phyloP scores from a whole-genome alignment of 2,888 invertebrate genomes.

The Drosophila crucigera region DNA sequence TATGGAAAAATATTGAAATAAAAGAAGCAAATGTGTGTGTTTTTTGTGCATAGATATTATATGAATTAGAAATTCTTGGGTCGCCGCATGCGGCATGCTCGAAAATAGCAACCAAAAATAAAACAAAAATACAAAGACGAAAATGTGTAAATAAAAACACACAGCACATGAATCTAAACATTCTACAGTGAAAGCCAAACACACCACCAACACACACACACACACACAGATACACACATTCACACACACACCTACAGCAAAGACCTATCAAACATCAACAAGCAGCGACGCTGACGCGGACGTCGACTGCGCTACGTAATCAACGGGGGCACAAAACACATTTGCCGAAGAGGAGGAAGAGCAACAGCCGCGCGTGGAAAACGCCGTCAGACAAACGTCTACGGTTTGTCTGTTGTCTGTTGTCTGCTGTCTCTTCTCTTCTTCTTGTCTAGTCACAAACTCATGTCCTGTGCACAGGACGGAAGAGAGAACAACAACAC shows the following conservation, averaged over 20 bases:
- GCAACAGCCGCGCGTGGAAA: conserved; percentile 36
- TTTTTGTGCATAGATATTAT: conserved; percentile 33
- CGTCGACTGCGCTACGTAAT: conserved; percentile 60
- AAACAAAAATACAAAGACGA: conserved; percentile 21
- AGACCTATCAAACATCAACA: conserved; percentile 64
- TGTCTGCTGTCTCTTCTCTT: conserved; percentile 21
- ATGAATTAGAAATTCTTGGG: conserved; percentile 19
- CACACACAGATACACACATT: conserved; percentile 21
- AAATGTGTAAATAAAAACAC: conserved; percentile 66
- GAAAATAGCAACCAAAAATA: conserved; percentile 49
- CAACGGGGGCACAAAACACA: conserved; percentile 29
- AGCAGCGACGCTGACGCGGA: conserved; percentile 29
- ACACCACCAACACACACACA: conserved; percentile 42
- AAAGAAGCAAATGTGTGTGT: conserved; percentile 6
- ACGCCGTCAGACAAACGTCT: conserved; percentile 50
- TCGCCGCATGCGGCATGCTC: conserved; percentile 26
- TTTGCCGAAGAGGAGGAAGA: conserved; percentile 39
- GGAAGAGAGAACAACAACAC: neutral
- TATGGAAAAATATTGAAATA: conserved; percentile 10
- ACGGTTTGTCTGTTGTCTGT: conserved; percentile 48
- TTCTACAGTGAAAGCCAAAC: conserved; percentile 55
- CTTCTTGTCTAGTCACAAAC: conserved; percentile 12
- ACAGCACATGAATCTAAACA: conserved; percentile 63
- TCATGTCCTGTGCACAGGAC: conserved; percentile 32
- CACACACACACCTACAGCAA: conserved; percentile 18